Evolutionary conservation across 2,797 vertebrate genomes (phyloP).

Genomic region (Hippocampus kuda): DNA sequence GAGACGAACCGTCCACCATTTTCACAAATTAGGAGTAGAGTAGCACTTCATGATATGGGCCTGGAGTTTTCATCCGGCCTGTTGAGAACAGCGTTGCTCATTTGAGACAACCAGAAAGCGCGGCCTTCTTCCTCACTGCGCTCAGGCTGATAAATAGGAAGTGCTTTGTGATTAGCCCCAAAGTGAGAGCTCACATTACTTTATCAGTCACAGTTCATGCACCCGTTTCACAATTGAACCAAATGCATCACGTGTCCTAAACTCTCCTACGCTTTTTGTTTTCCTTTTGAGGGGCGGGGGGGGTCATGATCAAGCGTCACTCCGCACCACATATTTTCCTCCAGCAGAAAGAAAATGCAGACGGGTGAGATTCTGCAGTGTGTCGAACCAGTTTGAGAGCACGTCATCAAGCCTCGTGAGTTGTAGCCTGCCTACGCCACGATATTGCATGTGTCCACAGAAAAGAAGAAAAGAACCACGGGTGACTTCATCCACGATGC

Average conservation of each 20-base stretch:
- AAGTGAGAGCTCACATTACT: conserved; percentile 29
- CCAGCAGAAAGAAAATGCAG: conserved; percentile 48
- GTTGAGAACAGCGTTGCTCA: not conserved
- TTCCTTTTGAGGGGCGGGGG: too few relatives aligned
- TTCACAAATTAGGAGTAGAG: conserved; percentile 19
- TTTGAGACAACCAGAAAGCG: not conserved
- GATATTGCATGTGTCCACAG: too few relatives aligned
- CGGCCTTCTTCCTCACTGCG: not conserved
- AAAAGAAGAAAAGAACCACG: not conserved
- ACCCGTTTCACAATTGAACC: not conserved
- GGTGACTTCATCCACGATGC: not conserved
- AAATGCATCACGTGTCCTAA: not conserved
- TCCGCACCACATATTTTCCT: conserved; percentile 5
- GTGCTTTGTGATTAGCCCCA: conserved; percentile 47
- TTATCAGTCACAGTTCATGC: conserved; percentile 29
- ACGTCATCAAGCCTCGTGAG: conserved; percentile 11
- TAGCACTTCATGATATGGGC: not conserved
- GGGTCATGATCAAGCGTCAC: not conserved
- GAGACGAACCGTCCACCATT: conserved; percentile 36
- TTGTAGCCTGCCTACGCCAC: conserved; percentile 26
- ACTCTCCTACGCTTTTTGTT: too few relatives aligned
- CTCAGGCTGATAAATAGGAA: conserved; percentile 27
- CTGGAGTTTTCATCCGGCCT: not conserved
- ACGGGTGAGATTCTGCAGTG: conserved; percentile 37
- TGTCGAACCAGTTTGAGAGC: conserved; percentile 51